These are phyloP conservation scores for Psix sp. DNA, from an alignment of 1,140 invertebrate species.

Conservation along the genomic window DNA sequence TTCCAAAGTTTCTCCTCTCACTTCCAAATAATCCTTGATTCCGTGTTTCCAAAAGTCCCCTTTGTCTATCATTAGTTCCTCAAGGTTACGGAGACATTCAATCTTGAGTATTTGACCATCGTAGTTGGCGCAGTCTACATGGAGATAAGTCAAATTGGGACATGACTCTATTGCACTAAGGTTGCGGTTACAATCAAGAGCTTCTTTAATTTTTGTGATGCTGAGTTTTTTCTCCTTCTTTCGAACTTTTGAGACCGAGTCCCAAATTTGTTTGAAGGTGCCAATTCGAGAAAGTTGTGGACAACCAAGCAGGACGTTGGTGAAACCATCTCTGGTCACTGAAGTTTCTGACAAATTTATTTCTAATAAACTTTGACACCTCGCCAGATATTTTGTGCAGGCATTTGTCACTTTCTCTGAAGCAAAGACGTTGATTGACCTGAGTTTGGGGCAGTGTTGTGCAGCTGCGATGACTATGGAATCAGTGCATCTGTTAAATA, in stretches of 20 bases:
- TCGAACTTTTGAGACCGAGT: slow-evolving; percentile 21
- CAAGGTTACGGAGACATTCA: slow-evolving; percentile 1
- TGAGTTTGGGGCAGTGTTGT: slow-evolving; percentile 47
- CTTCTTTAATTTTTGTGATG: slow-evolving; percentile 13
- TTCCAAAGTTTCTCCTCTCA: slow-evolving; percentile 16
- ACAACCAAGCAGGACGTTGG: slow-evolving; percentile 24
- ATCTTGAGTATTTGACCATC: slow-evolving; percentile 18
- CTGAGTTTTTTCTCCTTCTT: slow-evolving; percentile 20
- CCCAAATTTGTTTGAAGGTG: slow-evolving; percentile 39
- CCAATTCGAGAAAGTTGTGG: slow-evolving; percentile 13
- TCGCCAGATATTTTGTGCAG: slow-evolving; percentile 35
- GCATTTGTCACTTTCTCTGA: slow-evolving; percentile 34
- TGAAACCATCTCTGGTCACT: slow-evolving; percentile 27
- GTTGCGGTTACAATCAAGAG: slow-evolving; percentile 13
- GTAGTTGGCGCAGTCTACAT: slow-evolving; percentile 23
- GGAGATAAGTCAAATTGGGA: slow-evolving; percentile 31
- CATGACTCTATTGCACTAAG: slow-evolving; percentile 20
- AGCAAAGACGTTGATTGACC: slow-evolving; percentile 31
- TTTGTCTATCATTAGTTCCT: slow-evolving; percentile 27
- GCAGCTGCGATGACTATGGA: slow-evolving; percentile 32
- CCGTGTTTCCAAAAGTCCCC: slow-evolving; percentile 26
- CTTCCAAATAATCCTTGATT: slow-evolving; percentile 18
- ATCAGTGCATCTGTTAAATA: slow-evolving; percentile 30
- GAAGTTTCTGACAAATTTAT: slow-evolving; percentile 35
- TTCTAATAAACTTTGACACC: slow-evolving; percentile 23